phyloP scores from a whole-genome alignment of 2,113 vertebrate genomes.

The Pavo muticus region DNA sequence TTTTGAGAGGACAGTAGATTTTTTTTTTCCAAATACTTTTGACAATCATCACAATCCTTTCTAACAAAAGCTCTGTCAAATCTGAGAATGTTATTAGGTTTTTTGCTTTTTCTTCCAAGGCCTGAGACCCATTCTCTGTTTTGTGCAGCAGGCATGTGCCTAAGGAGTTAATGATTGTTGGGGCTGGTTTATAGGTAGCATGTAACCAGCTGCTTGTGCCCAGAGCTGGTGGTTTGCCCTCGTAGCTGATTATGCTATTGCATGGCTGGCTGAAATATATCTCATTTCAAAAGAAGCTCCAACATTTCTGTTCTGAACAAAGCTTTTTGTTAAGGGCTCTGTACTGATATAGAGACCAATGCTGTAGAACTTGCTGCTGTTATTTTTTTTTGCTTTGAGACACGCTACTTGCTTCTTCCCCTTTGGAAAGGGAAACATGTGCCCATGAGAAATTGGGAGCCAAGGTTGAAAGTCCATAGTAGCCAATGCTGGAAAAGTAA shows the following conservation, averaged over 20 bases:
- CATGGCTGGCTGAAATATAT: not conserved
- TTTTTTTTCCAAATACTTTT: not conserved
- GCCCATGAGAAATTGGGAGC: not conserved
- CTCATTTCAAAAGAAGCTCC: not conserved
- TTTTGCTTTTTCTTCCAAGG: not conserved
- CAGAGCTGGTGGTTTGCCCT: not conserved
- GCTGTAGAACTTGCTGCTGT: not conserved
- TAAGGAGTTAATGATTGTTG: slow-evolving; percentile 47
- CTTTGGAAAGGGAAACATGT: not conserved
- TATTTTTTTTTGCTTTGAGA: not conserved
- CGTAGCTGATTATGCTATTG: not conserved
- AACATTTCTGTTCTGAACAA: not conserved
- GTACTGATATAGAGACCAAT: accelerated
- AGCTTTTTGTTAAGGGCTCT: not conserved
- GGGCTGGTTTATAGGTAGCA: not conserved
- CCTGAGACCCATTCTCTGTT: not conserved
- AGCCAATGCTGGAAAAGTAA: slow-evolving; percentile 33
- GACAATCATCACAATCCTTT: not conserved
- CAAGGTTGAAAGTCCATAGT: slow-evolving; percentile 31
- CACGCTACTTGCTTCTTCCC: not conserved
- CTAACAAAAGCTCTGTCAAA: not conserved
- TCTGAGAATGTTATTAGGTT: not conserved
- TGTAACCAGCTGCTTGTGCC: not conserved
- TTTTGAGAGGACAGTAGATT: not conserved
- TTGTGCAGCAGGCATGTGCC: not conserved